phyloP scores from a whole-genome alignment of 2,888 invertebrate genomes.

The Scaptomyza tumidula region DNA sequence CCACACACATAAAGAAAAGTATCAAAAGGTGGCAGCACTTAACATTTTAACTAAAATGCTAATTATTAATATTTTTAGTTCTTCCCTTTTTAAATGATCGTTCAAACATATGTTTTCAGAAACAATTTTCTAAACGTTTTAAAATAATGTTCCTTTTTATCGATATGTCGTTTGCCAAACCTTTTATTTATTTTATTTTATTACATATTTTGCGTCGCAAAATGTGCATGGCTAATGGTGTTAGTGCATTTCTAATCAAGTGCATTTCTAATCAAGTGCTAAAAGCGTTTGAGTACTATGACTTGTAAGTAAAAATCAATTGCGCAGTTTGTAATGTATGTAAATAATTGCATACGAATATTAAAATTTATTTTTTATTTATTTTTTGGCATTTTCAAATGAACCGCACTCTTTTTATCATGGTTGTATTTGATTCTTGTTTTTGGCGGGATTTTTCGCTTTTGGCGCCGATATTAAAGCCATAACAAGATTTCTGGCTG shows the following conservation, averaged over 20 bases:
- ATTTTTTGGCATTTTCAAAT: background rate
- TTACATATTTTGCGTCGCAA: background rate
- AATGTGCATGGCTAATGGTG: too few relatives aligned
- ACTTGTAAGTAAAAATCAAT: background rate
- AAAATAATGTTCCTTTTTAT: background rate
- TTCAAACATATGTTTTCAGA: background rate
- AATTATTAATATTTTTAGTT: background rate
- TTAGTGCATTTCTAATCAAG: background rate
- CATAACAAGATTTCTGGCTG: background rate
- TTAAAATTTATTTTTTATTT: background rate
- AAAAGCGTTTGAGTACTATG: background rate
- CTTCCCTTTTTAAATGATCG: background rate
- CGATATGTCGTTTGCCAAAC: background rate
- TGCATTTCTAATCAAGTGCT: background rate
- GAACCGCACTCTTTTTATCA: background rate
- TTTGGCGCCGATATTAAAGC: background rate
- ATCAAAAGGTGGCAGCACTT: background rate
- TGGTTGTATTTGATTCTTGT: constrained; percentile 8
- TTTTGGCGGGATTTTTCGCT: background rate
- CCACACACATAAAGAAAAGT: background rate
- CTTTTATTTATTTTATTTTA: background rate
- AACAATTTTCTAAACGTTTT: background rate
- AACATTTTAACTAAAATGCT: background rate
- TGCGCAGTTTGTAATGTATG: background rate
- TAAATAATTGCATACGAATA: background rate